Percentiles rank a stretch among this genome's conserved stretches.
Conservation (phyloP, 1,140 invertebrate species). For the Apocrypta bakeri region DNA sequence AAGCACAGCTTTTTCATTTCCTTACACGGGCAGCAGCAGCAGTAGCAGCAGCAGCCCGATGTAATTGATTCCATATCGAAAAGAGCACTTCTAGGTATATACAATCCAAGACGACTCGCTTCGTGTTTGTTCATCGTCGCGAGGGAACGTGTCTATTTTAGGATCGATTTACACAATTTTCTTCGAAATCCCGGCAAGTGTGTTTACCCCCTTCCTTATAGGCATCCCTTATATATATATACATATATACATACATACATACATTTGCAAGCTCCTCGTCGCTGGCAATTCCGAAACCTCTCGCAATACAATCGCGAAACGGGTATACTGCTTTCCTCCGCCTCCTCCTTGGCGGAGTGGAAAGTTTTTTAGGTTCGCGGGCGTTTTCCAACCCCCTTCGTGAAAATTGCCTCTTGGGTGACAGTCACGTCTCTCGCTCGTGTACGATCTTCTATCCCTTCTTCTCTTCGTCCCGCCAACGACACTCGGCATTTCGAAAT, state of each 20-base stretch:
- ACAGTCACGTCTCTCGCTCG: slow-evolving; percentile 23
- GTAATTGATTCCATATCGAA: no score
- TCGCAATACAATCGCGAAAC: not conserved
- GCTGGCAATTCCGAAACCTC: not conserved
- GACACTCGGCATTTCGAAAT: slow-evolving; percentile 33
- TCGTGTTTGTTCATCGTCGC: not conserved
- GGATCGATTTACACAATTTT: slow-evolving; percentile 30
- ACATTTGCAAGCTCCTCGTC: not conserved
- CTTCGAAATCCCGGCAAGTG: not conserved
- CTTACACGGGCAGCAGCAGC: no score
- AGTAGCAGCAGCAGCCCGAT: no score
- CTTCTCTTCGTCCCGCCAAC: not conserved
- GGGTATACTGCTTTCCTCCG: not conserved
- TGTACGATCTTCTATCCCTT: not conserved
- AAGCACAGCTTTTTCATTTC: no score
- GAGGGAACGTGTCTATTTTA: slow-evolving; percentile 5
- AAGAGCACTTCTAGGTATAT: no score
- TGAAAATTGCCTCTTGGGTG: slow-evolving; percentile 15
- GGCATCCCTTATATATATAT: not conserved
- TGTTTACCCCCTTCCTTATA: not conserved
- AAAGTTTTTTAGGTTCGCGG: slow-evolving; percentile 21
- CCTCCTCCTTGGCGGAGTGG: not conserved
- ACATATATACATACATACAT: no score
- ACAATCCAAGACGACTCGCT: no score
- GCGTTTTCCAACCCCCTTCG: not conserved